phyloP scores from a whole-genome alignment of 2,888 invertebrate genomes.

The Argyra leucocephala region DNA sequence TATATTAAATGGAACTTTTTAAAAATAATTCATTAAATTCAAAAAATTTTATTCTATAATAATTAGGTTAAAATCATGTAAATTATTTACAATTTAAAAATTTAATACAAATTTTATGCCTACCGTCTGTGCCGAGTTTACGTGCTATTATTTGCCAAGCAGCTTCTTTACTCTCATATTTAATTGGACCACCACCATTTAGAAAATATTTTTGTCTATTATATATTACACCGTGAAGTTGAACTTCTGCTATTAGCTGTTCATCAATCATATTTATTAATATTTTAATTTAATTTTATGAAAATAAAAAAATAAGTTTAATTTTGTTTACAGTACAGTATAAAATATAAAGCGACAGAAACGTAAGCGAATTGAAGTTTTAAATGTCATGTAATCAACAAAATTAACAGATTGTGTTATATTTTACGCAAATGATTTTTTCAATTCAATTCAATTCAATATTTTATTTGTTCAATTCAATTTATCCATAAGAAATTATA shows the following conservation, averaged over 20 bases:
- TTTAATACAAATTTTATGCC: background rate
- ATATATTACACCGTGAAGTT: constrained; percentile 41
- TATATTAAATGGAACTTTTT: no score
- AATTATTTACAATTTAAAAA: constrained; percentile 23
- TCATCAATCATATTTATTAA: constrained; percentile 40
- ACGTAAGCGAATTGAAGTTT: background rate
- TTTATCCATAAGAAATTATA: no score
- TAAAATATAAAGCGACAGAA: background rate
- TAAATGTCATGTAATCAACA: no score
- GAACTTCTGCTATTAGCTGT: constrained; percentile 41
- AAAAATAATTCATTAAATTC: no score
- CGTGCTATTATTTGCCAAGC: constrained; percentile 41
- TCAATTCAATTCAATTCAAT: no score
- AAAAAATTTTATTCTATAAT: no score
- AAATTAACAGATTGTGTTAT: no score
- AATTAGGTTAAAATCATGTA: constrained; percentile 8
- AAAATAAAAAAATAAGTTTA: background rate
- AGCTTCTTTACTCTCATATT: constrained; percentile 38
- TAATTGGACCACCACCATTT: constrained; percentile 30
- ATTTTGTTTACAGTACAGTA: background rate
- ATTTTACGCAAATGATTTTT: no score
- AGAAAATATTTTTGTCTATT: constrained; percentile 43
- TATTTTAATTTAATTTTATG: background rate
- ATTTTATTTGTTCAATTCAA: no score
- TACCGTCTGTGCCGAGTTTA: constrained; percentile 40